These are phyloP conservation scores for Hucho hucho DNA, from an alignment of 2,113 vertebrate species.

Conservation along the genomic window DNA sequence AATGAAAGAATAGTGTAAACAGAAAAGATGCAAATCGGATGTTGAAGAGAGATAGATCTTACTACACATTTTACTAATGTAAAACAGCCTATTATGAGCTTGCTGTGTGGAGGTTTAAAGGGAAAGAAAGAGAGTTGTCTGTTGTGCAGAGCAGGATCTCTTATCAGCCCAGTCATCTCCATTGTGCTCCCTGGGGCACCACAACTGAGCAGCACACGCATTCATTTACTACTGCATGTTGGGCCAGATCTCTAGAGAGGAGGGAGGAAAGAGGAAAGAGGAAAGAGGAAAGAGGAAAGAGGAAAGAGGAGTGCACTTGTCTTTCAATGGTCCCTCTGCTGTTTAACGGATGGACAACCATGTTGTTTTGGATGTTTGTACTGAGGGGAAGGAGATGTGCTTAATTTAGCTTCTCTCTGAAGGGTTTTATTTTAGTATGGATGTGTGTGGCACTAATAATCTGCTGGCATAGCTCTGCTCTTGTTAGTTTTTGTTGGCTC, in stretches of 20 bases:
- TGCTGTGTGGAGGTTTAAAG: conserved; percentile 5
- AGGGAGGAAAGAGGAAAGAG: background rate
- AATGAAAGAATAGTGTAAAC: too few species aligned
- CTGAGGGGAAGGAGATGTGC: conserved; percentile 5
- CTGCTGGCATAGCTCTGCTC: conserved; percentile 18
- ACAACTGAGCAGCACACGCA: conserved; percentile 16
- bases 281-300: too few species aligned
- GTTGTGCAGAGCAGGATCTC: conserved; percentile 5
- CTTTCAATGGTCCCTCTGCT: conserved; percentile 12
- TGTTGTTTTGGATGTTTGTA: conserved; percentile 25
- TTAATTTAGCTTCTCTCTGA: conserved; percentile 8
- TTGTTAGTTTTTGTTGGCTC: conserved; percentile 24
- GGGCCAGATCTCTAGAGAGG: conserved; percentile 20
- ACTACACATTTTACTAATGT: background rate
- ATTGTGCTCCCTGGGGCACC: conserved; percentile 3
- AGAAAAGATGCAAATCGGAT: background rate
- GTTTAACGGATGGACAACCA: conserved; percentile 23
- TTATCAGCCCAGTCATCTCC: conserved; percentile 34
- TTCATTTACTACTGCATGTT: conserved; percentile 27
- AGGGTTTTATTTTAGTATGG: background rate
- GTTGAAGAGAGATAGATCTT: background rate
- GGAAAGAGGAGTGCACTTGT: conserved; percentile 3
- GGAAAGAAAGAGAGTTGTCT: conserved; percentile 9
- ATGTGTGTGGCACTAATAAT: conserved; percentile 7
- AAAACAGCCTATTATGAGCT: background rate